A percentile compares a stretch with the other conserved stretches of the same genome.
Conservation (phyloP, 2,797 vertebrate genomes). For the Syngnathus acus region DNA sequence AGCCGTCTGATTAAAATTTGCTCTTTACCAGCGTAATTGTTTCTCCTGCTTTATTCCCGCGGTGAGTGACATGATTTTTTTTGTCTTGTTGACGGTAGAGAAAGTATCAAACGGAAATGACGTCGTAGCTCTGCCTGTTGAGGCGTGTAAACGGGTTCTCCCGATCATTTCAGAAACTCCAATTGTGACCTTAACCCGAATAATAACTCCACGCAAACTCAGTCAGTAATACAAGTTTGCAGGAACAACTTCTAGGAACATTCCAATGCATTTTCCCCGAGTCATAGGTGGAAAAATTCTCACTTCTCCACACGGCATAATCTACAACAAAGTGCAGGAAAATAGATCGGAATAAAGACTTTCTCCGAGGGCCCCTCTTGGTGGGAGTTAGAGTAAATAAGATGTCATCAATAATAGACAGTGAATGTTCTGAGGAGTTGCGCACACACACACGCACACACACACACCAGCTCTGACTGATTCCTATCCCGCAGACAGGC, state of each 20-base stretch:
- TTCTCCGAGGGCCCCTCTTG: conserved; percentile 66
- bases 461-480: conserved; percentile 56
- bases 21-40: too few relatives aligned
- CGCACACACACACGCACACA: conserved; percentile 16
- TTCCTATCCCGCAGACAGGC: conserved; percentile 74
- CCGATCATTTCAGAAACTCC: too few relatives aligned
- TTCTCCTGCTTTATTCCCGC: too few relatives aligned
- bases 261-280: not conserved
- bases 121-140: too few relatives aligned
- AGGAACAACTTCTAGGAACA: not conserved
- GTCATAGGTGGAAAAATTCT: not conserved
- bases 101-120: too few relatives aligned
- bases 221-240: not conserved
- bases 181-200: too few relatives aligned
- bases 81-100: too few relatives aligned
- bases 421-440: conserved; percentile 67
- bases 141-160: too few relatives aligned
- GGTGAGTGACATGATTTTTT: too few relatives aligned
- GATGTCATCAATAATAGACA: conserved; percentile 78
- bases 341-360: conserved; percentile 9
- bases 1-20: too few relatives aligned
- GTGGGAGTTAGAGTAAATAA: conserved; percentile 74
- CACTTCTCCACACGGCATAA: too few relatives aligned
- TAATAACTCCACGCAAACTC: too few relatives aligned
- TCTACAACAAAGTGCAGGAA: not conserved